phyloP scores from a whole-genome alignment of 2,888 invertebrate species.

The Drosophila demipolita region DNA sequence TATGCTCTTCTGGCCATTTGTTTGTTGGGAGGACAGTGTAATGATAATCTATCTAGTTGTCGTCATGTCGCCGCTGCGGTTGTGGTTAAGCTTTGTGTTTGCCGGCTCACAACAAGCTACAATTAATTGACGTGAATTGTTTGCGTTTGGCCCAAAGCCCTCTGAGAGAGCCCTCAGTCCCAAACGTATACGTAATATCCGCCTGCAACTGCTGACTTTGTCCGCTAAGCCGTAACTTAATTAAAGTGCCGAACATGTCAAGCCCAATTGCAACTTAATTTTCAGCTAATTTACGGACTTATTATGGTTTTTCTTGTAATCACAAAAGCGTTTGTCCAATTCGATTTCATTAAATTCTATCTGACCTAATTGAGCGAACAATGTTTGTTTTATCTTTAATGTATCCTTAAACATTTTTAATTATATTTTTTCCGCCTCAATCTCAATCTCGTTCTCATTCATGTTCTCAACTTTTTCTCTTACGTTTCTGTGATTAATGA shows the following conservation, averaged over 20 bases:
- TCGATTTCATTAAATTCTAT: conserved; percentile 64
- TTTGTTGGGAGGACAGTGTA: conserved; percentile 32
- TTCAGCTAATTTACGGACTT: conserved; percentile 29
- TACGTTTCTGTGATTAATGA: conserved; percentile 69
- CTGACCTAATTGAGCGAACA: conserved; percentile 55
- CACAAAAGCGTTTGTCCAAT: conserved; percentile 54
- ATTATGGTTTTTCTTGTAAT: conserved; percentile 37
- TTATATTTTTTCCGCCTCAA: not conserved
- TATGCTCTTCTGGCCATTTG: conserved; percentile 29
- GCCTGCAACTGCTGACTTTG: conserved; percentile 21
- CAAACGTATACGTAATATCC: conserved; percentile 50
- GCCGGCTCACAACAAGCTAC: conserved; percentile 40
- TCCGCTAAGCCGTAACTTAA: conserved; percentile 45
- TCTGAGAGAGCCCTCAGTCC: not conserved
- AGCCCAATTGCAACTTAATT: conserved; percentile 39
- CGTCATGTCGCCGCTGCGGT: conserved; percentile 39
- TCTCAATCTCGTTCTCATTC: not conserved
- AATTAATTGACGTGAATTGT: conserved; percentile 65
- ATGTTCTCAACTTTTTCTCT: conserved; percentile 28
- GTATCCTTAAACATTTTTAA: conserved; percentile 19
- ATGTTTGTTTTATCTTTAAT: conserved; percentile 34
- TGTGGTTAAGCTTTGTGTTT: conserved; percentile 34
- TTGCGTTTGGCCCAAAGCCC: conserved; percentile 32
- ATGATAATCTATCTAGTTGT: conserved; percentile 45
- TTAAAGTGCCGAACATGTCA: conserved; percentile 47